These are phyloP conservation scores for Corapipo altera DNA, from an alignment of 2,113 vertebrate species.

Conservation along the genomic window DNA sequence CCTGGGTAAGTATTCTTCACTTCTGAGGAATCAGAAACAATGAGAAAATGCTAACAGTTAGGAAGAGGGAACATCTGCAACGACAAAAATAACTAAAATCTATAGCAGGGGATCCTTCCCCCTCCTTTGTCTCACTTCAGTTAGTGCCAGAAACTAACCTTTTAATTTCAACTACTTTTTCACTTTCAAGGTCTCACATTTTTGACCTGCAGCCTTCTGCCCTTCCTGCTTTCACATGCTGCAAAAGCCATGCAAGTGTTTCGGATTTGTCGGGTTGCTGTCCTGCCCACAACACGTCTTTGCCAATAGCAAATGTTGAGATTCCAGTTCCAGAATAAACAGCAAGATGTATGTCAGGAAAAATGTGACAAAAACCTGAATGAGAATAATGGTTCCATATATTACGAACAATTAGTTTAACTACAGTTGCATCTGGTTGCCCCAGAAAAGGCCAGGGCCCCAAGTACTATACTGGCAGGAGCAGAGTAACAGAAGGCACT, in stretches of 20 bases:
- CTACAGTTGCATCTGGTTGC: background rate
- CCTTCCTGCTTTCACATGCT: background rate
- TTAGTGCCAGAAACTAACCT: background rate
- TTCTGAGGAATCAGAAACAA: background rate
- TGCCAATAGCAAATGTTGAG: background rate
- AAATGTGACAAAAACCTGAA: background rate
- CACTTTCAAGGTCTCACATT: background rate
- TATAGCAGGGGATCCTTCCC: background rate
- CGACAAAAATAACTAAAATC: background rate
- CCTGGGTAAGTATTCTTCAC: background rate
- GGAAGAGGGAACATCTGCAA: background rate
- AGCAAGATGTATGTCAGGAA: background rate
- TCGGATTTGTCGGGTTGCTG: background rate
- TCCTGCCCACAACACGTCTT: background rate
- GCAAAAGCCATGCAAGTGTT: background rate
- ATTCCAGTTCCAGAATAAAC: background rate
- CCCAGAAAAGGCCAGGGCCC: background rate
- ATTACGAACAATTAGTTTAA: background rate
- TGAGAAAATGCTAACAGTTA: background rate
- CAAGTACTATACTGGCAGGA: background rate
- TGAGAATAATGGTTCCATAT: background rate
- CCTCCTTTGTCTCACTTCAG: background rate
- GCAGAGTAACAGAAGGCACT: background rate
- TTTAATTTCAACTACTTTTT: background rate
- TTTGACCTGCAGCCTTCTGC: background rate